These are phyloP conservation scores for Achroia grisella DNA, from an alignment of 1,140 invertebrate genomes.

Conservation along the genomic window DNA sequence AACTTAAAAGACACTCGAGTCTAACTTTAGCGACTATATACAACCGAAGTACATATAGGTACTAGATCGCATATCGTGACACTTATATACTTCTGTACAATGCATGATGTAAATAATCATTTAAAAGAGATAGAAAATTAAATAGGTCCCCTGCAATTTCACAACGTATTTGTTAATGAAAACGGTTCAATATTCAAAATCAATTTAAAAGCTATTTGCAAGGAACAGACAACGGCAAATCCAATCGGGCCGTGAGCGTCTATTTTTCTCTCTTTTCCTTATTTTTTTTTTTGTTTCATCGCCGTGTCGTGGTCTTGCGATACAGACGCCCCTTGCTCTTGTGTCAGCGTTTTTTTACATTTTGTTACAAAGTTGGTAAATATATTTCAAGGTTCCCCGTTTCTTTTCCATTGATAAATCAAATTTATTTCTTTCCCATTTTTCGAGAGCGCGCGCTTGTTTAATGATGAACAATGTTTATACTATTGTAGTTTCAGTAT, in stretches of 20 bases:
- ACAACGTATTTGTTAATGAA: slow-evolving; percentile 39
- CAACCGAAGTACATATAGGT: no score
- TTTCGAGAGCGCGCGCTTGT: no score
- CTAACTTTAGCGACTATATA: no score
- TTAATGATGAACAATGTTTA: no score
- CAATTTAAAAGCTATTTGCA: slow-evolving; percentile 70
- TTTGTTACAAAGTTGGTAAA: slow-evolving; percentile 69
- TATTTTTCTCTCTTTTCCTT: slow-evolving; percentile 50
- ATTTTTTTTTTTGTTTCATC: slow-evolving; percentile 53
- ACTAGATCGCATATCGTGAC: no score
- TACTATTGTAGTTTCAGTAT: no score
- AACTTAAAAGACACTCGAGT: no score
- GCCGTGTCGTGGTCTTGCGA: slow-evolving; percentile 66
- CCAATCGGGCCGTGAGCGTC: slow-evolving; percentile 57
- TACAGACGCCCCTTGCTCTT: slow-evolving; percentile 65
- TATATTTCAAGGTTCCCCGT: slow-evolving; percentile 45
- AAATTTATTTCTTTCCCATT: no score
- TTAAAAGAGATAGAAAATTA: not conserved
- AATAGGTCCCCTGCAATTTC: slow-evolving; percentile 6
- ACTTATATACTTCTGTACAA: slow-evolving; percentile 6
- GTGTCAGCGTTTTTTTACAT: slow-evolving; percentile 65
- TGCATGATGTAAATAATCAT: not conserved
- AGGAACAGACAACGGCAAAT: slow-evolving; percentile 71
- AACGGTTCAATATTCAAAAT: slow-evolving; percentile 63
- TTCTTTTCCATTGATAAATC: no score